Base-by-base conservation (phyloP, 2,888 invertebrate genomes). In the Coleophora flavipennella region DNA sequence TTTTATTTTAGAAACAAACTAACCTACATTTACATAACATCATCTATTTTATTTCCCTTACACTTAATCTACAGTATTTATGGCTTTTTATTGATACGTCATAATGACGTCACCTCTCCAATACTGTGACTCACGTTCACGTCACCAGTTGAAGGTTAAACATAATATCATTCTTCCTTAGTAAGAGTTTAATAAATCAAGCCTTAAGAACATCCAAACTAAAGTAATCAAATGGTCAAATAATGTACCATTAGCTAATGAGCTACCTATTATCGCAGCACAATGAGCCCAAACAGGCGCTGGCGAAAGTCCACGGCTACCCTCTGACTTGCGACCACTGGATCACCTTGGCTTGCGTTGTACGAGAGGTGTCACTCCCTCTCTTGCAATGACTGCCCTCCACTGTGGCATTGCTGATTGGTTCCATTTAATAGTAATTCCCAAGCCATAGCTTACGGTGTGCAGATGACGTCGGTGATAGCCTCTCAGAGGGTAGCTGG, bases 261-360 rank as follows among this genome's bases (percentile, higher is more conserved):
- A 51, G 51, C 46, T 44, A 52, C 72, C 51, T 77, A 57, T 78
- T 70, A 66, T 55, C 54, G 57, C 74, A 80, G 79, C 66, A 50
- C 51, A 44, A 49, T 55, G 69, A 60, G 59, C 61, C 53, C 53
- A 55, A 49, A 62, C 63, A 54, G 66, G 63, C 59, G 57, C 69
- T 67, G 71, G 70, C 75, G 55, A 52, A 59, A 76, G 75, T 74
- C 72, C 53, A 62, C 55, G 62, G 70, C 51, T 72, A 59, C 64
- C 58, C 72, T 77, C 65, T 68, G 66, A 75, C 59, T 68, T 38
- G 61, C 69, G 57, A 42, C 49, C 54, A 61, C 55, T 37, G 41
- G 40, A 40, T 42, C 48, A 55, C 65, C 61, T 36, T 48, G 41
- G 46, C 59, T 44, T 49, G 56, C 60, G 69, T 73, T 52, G 50